Percentiles rank a stretch among this genome's conserved stretches.
These are phyloP conservation scores for Drosophila quadrilineata DNA, from an alignment of 1,140 invertebrate genomes.

Conservation along the genomic window DNA sequence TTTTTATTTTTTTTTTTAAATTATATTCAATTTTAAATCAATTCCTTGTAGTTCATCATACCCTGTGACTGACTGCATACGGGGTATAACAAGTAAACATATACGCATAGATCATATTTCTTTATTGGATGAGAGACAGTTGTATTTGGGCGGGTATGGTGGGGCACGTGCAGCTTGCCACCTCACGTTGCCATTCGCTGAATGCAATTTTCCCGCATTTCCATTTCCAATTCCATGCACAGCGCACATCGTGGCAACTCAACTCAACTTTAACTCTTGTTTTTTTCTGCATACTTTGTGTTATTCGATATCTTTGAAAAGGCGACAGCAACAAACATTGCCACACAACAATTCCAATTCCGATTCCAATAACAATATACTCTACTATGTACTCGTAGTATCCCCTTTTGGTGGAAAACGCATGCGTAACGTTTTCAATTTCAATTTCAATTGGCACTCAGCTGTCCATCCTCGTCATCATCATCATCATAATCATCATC, in stretches of 20 bases:
- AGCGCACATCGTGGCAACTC: constrained; percentile 10
- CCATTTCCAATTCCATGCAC: constrained; percentile 5
- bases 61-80: no score
- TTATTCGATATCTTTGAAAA: constrained; percentile 67
- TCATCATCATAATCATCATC: background rate
- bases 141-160: background rate
- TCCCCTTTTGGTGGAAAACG: constrained; percentile 41
- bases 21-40: no score
- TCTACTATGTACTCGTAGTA: no score
- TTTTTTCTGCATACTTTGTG: constrained; percentile 54
- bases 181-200: constrained; percentile 61
- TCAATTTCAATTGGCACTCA: constrained; percentile 45
- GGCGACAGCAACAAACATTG: constrained; percentile 4
- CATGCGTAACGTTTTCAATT: constrained; percentile 80
- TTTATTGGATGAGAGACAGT: background rate
- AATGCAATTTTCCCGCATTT: constrained; percentile 68
- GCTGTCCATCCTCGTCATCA: constrained; percentile 2
- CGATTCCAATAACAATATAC: no score
- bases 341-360: background rate
- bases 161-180: constrained; percentile 13
- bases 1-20: no score
- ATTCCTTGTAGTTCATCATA: no score
- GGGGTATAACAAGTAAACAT: no score
- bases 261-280: no score
- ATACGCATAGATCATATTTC: constrained; percentile 46